Evolutionary conservation across 2,888 invertebrate species (phyloP), one percentile per base, ranked within the genome.

Genomic region (Agrypnus murinus): DNA sequence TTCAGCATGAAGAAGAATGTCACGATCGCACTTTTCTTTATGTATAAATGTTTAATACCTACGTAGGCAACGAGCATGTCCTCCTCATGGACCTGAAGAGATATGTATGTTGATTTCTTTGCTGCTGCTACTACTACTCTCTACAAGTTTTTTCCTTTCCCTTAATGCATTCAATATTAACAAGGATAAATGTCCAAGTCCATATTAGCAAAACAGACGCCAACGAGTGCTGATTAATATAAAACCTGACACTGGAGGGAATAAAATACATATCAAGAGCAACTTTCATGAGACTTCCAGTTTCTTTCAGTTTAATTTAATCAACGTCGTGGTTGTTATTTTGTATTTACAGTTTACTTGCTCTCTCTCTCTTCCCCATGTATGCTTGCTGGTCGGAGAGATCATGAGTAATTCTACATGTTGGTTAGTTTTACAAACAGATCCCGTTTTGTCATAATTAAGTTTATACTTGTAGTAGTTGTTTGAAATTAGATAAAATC

Each of bases 21-120:
- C 58, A 57, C 50, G 53, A 34, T 12, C 50, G 25, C 50, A 6
- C 32, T 50, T 50, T 48, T 25, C 25, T 25, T 25, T n/a, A n/a
- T n/a, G n/a, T n/a, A n/a, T n/a, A n/a, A n/a, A n/a, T n/a, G n/a
- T n/a, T 3, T 25, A 25, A 3, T 25, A 25, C 5, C 12, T 9
- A 48, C 55, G 57, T 59, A 38, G 65, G 62, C 45, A 55, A 40
- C 5, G 25, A 53, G 62, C 68, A 62, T 68, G 45, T 32, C 50
- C 12, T 50, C n/a, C 43, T 14, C 5, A 10, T 2, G 14, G n/a
- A n/a, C 31, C 67, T 38, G 50, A 25, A 25, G 25, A 25, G 25
- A 60, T 64, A 64, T 43, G 64, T 64, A 64, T 43, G 64, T 55
- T 64, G 32, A 64, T 64, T 48, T n/a, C n/a, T n/a, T n/a, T n/a